Conservation (phyloP, 1,140 invertebrate genomes). For the Vanessa atalanta region DNA sequence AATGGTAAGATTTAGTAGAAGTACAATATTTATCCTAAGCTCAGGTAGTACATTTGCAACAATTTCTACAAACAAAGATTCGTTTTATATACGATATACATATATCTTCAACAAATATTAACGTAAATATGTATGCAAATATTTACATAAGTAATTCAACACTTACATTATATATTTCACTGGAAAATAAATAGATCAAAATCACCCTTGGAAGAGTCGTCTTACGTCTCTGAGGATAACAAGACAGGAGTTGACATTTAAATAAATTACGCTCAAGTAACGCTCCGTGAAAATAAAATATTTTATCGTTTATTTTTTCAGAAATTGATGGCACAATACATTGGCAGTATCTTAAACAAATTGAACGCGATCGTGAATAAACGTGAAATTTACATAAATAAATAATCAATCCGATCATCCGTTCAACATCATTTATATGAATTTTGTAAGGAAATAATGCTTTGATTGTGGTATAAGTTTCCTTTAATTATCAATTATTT, state of each 20-base stretch:
- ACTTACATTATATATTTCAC: background rate
- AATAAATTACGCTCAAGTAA: conserved; percentile 34
- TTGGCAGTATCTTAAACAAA: conserved; percentile 13
- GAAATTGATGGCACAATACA: conserved; percentile 9
- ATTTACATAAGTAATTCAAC: background rate
- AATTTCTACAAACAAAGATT: too few relatives aligned
- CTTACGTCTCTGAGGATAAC: conserved; percentile 26
- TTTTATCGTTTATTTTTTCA: conserved; percentile 12
- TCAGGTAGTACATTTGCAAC: too few relatives aligned
- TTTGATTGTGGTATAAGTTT: too few relatives aligned
- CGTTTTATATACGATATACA: too few relatives aligned
- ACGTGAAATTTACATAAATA: background rate
- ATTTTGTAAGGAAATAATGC: too few relatives aligned
- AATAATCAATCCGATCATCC: background rate
- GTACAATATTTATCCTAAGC: too few relatives aligned
- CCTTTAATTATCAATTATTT: too few relatives aligned
- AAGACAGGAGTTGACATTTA: conserved; percentile 33
- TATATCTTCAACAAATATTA: too few relatives aligned
- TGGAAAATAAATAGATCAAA: conserved; percentile 21
- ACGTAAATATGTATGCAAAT: too few relatives aligned
- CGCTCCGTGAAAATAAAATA: conserved; percentile 12
- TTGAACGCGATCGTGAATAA: background rate
- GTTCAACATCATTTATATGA: too few relatives aligned
- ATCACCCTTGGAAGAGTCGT: conserved; percentile 4
- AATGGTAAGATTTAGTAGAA: too few relatives aligned